Percentiles rank a stretch among this genome's conserved stretches.
Conservation (phyloP, 2,888 invertebrate genomes). For the Drosophila planitibia region DNA sequence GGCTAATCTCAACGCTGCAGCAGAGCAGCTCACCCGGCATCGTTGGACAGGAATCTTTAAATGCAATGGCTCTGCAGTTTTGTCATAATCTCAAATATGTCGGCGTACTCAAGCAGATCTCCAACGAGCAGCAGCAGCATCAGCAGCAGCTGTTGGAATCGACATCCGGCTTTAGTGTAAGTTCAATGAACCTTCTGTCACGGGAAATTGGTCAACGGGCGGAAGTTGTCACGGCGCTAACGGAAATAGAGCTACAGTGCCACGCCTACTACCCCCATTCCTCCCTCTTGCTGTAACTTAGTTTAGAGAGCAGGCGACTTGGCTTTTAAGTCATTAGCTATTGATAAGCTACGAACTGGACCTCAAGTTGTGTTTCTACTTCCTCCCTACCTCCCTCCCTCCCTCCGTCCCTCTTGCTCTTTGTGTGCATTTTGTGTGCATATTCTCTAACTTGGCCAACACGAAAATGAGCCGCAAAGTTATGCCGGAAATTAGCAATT, state of each 20-base stretch:
- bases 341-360: conserved; percentile 41
- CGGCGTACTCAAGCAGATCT: conserved; percentile 93
- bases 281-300: conserved; percentile 24
- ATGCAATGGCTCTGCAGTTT: conserved; percentile 92
- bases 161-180: conserved; percentile 67
- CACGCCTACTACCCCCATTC: background rate
- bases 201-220: conserved; percentile 71
- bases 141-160: conserved; percentile 82
- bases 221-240: conserved; percentile 70
- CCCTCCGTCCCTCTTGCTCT: background rate
- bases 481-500: conserved; percentile 80
- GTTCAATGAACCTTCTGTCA: conserved; percentile 58
- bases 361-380: conserved; percentile 12
- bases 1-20: conserved; percentile 91
- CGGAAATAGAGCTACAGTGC: conserved; percentile 62
- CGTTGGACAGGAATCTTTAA: conserved; percentile 89
- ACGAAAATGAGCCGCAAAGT: conserved; percentile 68
- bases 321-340: conserved; percentile 52
- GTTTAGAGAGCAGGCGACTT: conserved; percentile 23
- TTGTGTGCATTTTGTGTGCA: conserved; percentile 37
- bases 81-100: conserved; percentile 95
- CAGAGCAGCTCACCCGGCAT: conserved; percentile 85
- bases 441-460: conserved; percentile 36
- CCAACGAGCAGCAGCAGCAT: conserved; percentile 85
- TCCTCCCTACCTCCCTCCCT: background rate